Base-by-base conservation (phyloP, 1,140 invertebrate genomes). In the Tetramorium parvispinum region DNA sequence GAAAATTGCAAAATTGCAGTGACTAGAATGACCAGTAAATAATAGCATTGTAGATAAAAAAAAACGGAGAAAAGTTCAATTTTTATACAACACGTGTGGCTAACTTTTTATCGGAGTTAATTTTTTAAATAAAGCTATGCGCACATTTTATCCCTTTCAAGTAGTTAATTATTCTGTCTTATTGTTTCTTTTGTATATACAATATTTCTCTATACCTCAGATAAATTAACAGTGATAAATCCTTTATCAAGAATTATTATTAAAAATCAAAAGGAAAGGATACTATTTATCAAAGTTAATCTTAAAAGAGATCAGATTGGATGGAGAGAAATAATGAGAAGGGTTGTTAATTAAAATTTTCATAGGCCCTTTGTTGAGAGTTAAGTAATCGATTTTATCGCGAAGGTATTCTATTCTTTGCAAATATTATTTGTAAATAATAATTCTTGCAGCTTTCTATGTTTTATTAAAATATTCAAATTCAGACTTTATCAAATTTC, bases 51-150 rank as follows among this genome's bases (percentile, higher is more conserved):
- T 24, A 37, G 55, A 63, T 49, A 63, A 63, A 3, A 43, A 43
- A 16, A 18, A 79, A 57, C 10, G 3, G 24, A 46, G 49, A 21
- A 73, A 55, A 75, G 71, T 85, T 63, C 83, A 32, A 59, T 53
- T 78, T 68, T 57, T 79, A 53, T 46, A 66, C 32, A 27, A 37
- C 49, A 71, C 78, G 46, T 70, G 46, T 57, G 46, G 6, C 21
- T 55, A 87, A 87, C 70, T 87, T 87, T 85, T 85, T 85, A 85
- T 76, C 40, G 49, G 40, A 87, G 57, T 87, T 86, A 87, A 87
- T 87, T 87, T 83, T 85, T 87, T 87, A 87, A 87, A 87, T 85
- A 83, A 87, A 87, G 61, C 27, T 24, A 49, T 37, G 24, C 46
- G 73, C 57, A 46, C 73, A 57, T 46, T 43, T 82, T 73, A n/a